phyloP scores from a whole-genome alignment of 2,888 invertebrate species.

The Macrophya annulata region DNA sequence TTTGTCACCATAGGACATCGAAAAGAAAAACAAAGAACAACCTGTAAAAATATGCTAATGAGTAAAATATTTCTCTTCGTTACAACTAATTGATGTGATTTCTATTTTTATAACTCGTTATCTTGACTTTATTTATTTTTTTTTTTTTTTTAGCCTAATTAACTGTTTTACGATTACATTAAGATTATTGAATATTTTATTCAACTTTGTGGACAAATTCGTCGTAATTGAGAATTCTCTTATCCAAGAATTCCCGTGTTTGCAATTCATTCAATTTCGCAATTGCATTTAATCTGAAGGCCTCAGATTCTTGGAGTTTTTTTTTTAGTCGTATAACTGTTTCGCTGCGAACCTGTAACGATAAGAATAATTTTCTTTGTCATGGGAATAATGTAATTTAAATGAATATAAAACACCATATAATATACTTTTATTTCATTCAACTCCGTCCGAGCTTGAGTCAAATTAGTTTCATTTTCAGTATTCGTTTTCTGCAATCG shows the following conservation, averaged over 20 bases:
- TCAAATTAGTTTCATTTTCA: conserved; percentile 25
- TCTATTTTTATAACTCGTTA: neutral
- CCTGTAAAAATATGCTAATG: no score
- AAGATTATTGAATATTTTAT: neutral
- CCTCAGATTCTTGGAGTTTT: conserved; percentile 36
- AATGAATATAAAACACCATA: neutral
- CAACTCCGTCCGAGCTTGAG: conserved; percentile 9
- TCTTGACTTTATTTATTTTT: neutral
- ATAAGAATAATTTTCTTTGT: neutral
- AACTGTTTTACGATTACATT: neutral
- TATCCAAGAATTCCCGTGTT: neutral
- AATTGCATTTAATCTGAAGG: neutral
- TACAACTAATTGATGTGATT: neutral
- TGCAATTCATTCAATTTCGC: conserved; percentile 35
- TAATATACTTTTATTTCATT: neutral
- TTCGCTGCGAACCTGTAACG: neutral
- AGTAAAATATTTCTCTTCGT: neutral
- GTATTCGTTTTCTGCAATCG: neutral
- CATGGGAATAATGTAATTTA: neutral
- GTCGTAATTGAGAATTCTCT: neutral
- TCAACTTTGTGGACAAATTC: neutral
- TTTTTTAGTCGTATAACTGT: neutral
- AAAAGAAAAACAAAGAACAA: no score
- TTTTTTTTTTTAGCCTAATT: neutral
- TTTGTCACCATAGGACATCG: no score